These are phyloP conservation scores for Drosophila putrida DNA, from an alignment of 2,888 invertebrate species.

Conservation along the genomic window DNA sequence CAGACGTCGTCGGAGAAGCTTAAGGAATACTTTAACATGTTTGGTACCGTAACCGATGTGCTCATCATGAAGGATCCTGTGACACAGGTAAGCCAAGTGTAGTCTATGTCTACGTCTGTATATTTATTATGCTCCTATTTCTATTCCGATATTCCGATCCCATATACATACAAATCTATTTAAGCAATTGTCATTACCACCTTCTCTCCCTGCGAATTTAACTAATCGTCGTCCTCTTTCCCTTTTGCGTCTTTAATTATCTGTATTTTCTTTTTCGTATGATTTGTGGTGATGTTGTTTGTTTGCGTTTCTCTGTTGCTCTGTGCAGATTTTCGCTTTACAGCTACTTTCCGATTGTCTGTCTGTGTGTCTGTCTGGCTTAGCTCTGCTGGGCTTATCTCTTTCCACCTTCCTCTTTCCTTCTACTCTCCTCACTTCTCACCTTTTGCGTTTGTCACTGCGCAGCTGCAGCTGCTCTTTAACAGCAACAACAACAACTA, in stretches of 20 bases:
- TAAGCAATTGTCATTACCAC: not conserved
- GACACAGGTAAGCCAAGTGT: constrained; percentile 90
- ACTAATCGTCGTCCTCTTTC: constrained; percentile 6
- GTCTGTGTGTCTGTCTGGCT: constrained; percentile 11
- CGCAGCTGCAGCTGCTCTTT: constrained; percentile 51
- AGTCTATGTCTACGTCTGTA: constrained; percentile 54
- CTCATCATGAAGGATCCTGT: constrained; percentile 97
- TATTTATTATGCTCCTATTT: constrained; percentile 22
- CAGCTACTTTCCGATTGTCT: constrained; percentile 54
- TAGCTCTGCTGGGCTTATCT: constrained; percentile 8
- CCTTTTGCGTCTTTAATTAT: not conserved
- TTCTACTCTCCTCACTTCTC: constrained; percentile 16
- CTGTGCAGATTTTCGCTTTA: constrained; percentile 42
- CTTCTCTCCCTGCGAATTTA: constrained; percentile 9
- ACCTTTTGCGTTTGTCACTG: constrained; percentile 30
- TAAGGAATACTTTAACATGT: constrained; percentile 96
- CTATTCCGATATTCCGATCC: constrained; percentile 10
- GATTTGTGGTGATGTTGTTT: constrained; percentile 4
- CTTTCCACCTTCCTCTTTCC: constrained; percentile 23
- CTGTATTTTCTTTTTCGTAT: not conserved
- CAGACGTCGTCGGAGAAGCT: constrained; percentile 96
- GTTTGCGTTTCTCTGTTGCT: constrained; percentile 19
- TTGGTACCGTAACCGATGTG: constrained; percentile 95
- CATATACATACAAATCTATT: not conserved
- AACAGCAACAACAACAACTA: constrained; percentile 12